phyloP scores from a whole-genome alignment of 2,888 invertebrate species.

The Limnephilus marmoratus region DNA sequence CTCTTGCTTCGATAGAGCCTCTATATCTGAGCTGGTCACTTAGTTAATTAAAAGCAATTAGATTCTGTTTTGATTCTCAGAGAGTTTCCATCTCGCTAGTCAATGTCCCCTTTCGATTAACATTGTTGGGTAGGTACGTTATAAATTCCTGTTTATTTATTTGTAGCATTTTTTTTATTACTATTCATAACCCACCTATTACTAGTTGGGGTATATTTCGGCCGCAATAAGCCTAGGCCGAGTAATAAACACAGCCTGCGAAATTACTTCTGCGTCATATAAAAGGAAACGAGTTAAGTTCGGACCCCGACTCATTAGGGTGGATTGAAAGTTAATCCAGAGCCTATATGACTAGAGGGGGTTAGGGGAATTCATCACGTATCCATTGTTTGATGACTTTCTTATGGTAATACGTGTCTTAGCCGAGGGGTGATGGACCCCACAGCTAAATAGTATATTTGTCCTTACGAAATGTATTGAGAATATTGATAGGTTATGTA shows the following conservation, averaged over 20 bases:
- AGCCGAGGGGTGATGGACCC: slow-evolving; percentile 45
- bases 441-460: background rate
- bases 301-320: slow-evolving; percentile 64
- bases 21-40: too few relatives aligned
- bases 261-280: slow-evolving; percentile 66
- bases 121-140: too few relatives aligned
- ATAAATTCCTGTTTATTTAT: too few relatives aligned
- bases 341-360: slow-evolving; percentile 28
- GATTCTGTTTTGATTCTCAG: too few relatives aligned
- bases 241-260: slow-evolving; percentile 55
- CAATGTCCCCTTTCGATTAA: too few relatives aligned
- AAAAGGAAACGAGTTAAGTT: slow-evolving; percentile 66
- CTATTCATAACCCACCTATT: slow-evolving; percentile 36
- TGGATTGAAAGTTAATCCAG: slow-evolving; percentile 66
- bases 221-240: slow-evolving; percentile 7
- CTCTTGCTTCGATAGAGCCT: too few relatives aligned
- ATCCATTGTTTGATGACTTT: slow-evolving; percentile 65
- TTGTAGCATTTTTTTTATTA: background rate
- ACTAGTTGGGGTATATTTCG: slow-evolving; percentile 17
- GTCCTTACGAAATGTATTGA: background rate
- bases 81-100: too few relatives aligned
- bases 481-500: background rate
- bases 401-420: slow-evolving; percentile 65
- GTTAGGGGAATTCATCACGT: slow-evolving; percentile 61
- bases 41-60: too few relatives aligned